Conservation (phyloP, 2,888 invertebrate genomes). For the Pseudeuparius sepicola region DNA sequence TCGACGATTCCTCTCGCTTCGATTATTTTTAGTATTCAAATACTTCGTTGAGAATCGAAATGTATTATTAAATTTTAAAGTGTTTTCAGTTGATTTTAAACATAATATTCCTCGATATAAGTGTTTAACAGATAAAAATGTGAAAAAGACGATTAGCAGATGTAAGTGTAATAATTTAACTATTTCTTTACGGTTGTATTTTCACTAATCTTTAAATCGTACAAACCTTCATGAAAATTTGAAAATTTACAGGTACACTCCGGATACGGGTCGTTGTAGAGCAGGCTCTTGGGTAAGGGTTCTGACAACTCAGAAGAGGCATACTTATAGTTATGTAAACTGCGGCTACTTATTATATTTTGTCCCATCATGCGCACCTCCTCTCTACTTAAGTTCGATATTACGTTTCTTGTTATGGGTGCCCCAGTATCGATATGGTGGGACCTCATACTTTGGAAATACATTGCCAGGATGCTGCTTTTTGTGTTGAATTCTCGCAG, state of each 20-base stretch:
- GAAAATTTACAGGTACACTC: conserved; percentile 31
- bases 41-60: too few species aligned
- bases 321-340: conserved; percentile 6
- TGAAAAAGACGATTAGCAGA: too few species aligned
- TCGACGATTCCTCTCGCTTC: too few species aligned
- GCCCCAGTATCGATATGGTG: conserved; percentile 24
- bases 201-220: too few species aligned
- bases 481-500: conserved; percentile 28
- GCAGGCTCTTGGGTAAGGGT: conserved; percentile 25
- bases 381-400: neutral
- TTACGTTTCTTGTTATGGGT: conserved; percentile 10
- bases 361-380: neutral
- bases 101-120: too few species aligned
- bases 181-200: too few species aligned
- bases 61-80: too few species aligned
- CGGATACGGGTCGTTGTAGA: conserved; percentile 32
- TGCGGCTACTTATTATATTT: neutral
- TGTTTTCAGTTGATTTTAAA: too few species aligned
- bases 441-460: conserved; percentile 31
- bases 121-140: too few species aligned
- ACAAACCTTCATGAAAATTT: too few species aligned
- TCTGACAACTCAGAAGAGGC: conserved; percentile 10
- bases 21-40: too few species aligned
- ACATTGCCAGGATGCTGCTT: conserved; percentile 29
- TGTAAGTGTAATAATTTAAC: too few species aligned